Evolutionary conservation across 2,888 invertebrate genomes (phyloP).

Genomic region (Volucella inflata): DNA sequence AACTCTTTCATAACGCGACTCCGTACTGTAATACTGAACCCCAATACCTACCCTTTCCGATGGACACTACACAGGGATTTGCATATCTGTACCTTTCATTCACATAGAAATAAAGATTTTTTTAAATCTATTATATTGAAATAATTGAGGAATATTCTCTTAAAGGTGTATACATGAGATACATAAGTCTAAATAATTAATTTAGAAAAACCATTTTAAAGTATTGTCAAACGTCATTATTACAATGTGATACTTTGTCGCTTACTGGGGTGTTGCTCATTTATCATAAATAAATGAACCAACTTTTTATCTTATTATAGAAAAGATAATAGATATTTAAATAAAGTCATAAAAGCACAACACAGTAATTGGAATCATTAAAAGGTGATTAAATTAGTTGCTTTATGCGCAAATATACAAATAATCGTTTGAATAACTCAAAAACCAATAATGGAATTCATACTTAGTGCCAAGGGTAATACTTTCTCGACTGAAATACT

Average conservation of each 20-base stretch:
- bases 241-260: background rate
- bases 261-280: background rate
- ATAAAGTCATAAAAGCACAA: background rate
- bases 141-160: no score
- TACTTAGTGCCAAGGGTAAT: constrained; percentile 15
- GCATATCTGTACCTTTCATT: no score
- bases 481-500: constrained; percentile 24
- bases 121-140: no score
- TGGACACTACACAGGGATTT: no score
- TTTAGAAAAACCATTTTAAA: background rate
- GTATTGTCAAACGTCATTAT: background rate
- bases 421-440: background rate
- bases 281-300: background rate
- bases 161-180: no score
- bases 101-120: no score
- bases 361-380: constrained; percentile 6
- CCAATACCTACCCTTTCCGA: no score
- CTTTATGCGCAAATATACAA: constrained; percentile 3
- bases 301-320: background rate
- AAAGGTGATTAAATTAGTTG: background rate
- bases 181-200: no score
- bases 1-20: no score
- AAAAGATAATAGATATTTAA: background rate
- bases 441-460: constrained; percentile 6
- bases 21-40: no score